A percentile compares a stretch with the other conserved stretches of the same genome.
Conservation (phyloP, 2,797 vertebrate genomes). For the Platalea minor region DNA sequence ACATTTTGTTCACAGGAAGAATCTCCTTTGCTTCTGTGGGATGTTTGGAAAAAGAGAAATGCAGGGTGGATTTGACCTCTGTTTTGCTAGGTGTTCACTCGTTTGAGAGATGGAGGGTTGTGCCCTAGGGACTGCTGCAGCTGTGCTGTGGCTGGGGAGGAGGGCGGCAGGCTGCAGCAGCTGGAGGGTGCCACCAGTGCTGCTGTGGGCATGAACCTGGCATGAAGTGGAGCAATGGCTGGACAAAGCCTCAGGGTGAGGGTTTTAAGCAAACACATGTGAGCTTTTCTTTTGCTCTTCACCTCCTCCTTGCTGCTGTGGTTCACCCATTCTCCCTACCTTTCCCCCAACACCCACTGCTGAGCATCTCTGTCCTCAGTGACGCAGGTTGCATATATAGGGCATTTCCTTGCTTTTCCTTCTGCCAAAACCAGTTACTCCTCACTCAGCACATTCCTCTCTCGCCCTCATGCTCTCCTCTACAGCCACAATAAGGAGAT, state of each 20-base stretch:
- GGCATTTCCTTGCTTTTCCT: neutral
- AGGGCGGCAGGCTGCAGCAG: neutral
- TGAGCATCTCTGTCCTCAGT: neutral
- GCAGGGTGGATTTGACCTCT: neutral
- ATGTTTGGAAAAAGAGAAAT: neutral
- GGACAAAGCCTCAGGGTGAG: neutral
- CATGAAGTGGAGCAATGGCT: neutral
- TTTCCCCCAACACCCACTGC: neutral
- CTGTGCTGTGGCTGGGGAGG: neutral
- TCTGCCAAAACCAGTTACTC: neutral
- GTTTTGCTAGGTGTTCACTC: neutral
- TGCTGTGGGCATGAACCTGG: neutral
- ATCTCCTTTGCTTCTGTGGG: neutral
- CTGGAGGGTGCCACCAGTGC: accelerated
- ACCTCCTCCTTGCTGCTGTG: neutral
- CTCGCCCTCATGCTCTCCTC: neutral
- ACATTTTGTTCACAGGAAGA: neutral
- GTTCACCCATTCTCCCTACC: neutral
- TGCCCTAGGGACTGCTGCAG: neutral
- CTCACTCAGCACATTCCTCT: neutral
- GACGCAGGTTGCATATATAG: neutral
- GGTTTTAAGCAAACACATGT: neutral
- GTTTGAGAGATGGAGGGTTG: neutral
- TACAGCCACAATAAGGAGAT: neutral
- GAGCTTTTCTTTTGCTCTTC: neutral